Evolutionary conservation across 2,888 invertebrate species (phyloP).

Genomic region (Ethmia dodecea): DNA sequence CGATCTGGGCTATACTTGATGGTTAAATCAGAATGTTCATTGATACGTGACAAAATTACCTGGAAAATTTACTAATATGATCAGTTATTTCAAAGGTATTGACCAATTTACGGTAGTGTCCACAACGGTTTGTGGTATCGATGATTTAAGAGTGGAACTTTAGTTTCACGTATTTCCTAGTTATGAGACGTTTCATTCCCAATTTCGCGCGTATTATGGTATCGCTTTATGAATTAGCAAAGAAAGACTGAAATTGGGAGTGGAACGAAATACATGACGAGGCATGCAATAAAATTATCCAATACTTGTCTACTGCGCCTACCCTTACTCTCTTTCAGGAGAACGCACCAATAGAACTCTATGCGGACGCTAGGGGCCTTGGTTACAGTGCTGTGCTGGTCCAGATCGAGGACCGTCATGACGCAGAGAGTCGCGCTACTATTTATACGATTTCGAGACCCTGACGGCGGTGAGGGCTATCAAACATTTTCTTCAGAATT

Average conservation of each 20-base stretch:
- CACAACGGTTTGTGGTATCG: conserved; percentile 12
- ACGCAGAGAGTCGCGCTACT: conserved; percentile 15
- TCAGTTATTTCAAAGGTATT: too few species aligned
- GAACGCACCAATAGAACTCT: too few species aligned
- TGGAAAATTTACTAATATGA: conserved; percentile 13
- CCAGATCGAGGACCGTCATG: background rate
- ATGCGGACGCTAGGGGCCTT: too few species aligned
- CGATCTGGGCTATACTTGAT: conserved; percentile 22
- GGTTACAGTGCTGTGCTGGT: too few species aligned
- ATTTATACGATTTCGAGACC: conserved; percentile 19
- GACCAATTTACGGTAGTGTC: too few species aligned
- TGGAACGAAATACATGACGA: conserved; percentile 1
- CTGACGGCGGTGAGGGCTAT: too few species aligned
- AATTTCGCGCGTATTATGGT: conserved; percentile 1
- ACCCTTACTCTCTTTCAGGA: too few species aligned
- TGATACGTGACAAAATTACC: conserved; percentile 25
- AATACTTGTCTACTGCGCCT: too few species aligned
- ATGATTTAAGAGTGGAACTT: too few species aligned
- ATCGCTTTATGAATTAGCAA: too few species aligned
- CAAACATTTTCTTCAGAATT: too few species aligned
- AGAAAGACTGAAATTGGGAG: too few species aligned
- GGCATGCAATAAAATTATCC: background rate
- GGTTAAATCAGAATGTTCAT: conserved; percentile 29
- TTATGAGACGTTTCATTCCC: conserved; percentile 10
- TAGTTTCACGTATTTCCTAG: conserved; percentile 22